Percentiles rank a stretch among this genome's conserved stretches.
Conservation (phyloP, 2,113 vertebrate species). For the Stigmatopora nigra region DNA sequence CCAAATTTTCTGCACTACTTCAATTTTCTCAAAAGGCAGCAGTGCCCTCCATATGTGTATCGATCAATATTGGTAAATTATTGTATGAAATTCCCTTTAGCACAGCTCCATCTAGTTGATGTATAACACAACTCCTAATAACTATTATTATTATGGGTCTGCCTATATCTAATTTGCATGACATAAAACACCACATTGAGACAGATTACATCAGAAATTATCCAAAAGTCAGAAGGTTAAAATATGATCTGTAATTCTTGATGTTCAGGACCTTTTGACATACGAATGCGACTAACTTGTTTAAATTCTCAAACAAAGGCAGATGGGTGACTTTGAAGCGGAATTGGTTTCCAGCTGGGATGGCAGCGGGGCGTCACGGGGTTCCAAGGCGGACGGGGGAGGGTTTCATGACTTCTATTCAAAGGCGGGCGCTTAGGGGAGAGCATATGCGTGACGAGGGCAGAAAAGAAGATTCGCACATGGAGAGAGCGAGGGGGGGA, state of each 20-base stretch:
- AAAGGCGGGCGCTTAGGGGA: slow-evolving; percentile 39
- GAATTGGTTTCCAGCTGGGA: slow-evolving; percentile 12
- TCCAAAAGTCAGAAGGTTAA: background rate
- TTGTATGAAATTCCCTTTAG: too few relatives aligned
- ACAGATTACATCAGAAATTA: background rate
- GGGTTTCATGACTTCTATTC: slow-evolving; percentile 23
- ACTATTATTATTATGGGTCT: too few relatives aligned
- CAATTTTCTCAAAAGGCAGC: too few relatives aligned
- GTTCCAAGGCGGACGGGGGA: slow-evolving; percentile 9
- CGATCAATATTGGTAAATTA: too few relatives aligned
- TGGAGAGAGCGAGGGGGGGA: slow-evolving; percentile 20
- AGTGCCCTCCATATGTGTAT: too few relatives aligned
- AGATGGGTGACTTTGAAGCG: slow-evolving; percentile 3
- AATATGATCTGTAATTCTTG: background rate
- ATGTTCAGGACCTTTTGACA: background rate
- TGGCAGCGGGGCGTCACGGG: slow-evolving; percentile 26
- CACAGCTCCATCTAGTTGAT: too few relatives aligned
- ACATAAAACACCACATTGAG: background rate
- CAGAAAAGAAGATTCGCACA: slow-evolving; percentile 56
- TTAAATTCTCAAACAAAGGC: slow-evolving; percentile 15
- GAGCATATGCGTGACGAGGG: slow-evolving; percentile 36
- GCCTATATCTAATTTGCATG: background rate
- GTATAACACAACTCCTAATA: too few relatives aligned
- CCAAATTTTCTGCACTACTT: too few relatives aligned
- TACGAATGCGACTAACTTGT: background rate